phyloP scores from a whole-genome alignment of 2,113 vertebrate genomes.

The Dicentrarchus labrax region DNA sequence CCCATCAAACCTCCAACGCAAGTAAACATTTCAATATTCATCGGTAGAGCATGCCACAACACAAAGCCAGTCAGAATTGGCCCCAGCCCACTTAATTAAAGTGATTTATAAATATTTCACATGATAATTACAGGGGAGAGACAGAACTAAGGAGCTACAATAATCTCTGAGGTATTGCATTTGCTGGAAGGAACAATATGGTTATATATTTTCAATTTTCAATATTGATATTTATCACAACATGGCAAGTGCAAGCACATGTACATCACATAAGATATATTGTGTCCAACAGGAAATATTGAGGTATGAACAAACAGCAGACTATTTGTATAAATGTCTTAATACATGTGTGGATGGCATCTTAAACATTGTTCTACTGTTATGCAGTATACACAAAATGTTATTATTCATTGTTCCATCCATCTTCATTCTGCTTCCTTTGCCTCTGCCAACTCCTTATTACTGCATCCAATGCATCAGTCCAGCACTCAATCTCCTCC shows the following conservation, averaged over 20 bases:
- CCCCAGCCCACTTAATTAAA: constrained; percentile 50
- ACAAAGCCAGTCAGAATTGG: constrained; percentile 22
- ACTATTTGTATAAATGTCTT: no score
- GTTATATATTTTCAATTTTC: not conserved
- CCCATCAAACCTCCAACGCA: constrained; percentile 5
- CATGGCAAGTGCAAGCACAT: not conserved
- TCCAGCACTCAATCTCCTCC: constrained; percentile 6
- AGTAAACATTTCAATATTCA: constrained; percentile 62
- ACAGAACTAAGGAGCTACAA: not conserved
- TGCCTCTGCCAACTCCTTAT: not conserved
- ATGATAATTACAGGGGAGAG: constrained; percentile 40
- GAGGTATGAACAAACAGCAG: no score
- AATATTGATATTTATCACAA: not conserved
- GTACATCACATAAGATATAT: no score
- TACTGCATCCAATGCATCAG: constrained; percentile 10
- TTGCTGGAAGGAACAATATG: not conserved
- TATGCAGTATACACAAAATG: not conserved
- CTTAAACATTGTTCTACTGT: not conserved
- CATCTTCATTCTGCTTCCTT: not conserved
- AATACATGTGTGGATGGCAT: no score
- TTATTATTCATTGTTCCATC: constrained; percentile 11
- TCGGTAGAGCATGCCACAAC: constrained; percentile 19
- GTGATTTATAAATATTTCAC: constrained; percentile 56
- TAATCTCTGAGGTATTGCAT: not conserved
- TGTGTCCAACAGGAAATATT: no score